phyloP scores from a whole-genome alignment of 2,888 invertebrate genomes.

The Drosophila borborema region DNA sequence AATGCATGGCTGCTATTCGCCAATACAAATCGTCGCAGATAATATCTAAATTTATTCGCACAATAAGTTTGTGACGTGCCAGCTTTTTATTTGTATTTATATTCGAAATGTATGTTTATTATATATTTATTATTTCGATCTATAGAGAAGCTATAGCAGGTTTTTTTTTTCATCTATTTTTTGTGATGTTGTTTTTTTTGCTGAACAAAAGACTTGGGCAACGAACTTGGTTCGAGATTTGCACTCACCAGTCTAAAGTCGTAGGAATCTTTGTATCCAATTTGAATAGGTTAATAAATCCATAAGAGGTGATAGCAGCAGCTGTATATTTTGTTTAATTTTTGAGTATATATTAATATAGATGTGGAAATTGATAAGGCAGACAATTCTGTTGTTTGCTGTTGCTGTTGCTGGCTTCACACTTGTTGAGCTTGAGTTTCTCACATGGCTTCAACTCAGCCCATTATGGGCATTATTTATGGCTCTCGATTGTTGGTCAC shows the following conservation, averaged over 20 bases:
- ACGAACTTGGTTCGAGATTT: slow-evolving; percentile 64
- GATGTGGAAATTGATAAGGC: slow-evolving; percentile 58
- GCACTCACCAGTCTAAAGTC: slow-evolving; percentile 74
- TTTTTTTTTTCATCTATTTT: slow-evolving; percentile 16
- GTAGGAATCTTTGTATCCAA: slow-evolving; percentile 77
- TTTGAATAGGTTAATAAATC: slow-evolving; percentile 77
- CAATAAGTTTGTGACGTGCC: slow-evolving; percentile 39
- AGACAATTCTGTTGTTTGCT: slow-evolving; percentile 50
- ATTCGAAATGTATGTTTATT: slow-evolving; percentile 28
- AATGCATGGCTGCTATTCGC: slow-evolving; percentile 22
- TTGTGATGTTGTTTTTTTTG: background rate
- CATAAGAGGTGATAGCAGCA: slow-evolving; percentile 57
- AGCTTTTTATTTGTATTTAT: slow-evolving; percentile 34
- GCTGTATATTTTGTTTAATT: slow-evolving; percentile 14
- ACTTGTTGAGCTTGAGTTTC: slow-evolving; percentile 69
- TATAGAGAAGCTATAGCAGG: slow-evolving; percentile 37
- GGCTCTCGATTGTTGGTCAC: slow-evolving; percentile 72
- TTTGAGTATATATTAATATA: slow-evolving; percentile 46
- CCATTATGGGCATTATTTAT: slow-evolving; percentile 77
- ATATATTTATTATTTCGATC: slow-evolving; percentile 28
- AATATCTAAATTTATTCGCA: slow-evolving; percentile 67
- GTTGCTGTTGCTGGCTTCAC: slow-evolving; percentile 32
- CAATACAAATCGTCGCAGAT: slow-evolving; percentile 62
- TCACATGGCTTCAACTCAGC: slow-evolving; percentile 73
- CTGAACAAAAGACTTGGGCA: slow-evolving; percentile 71